A percentile compares a stretch with the other conserved stretches of the same genome.
Evolutionary conservation across 2,797 vertebrate genomes (phyloP).

Genomic region (Cygnus olor): DNA sequence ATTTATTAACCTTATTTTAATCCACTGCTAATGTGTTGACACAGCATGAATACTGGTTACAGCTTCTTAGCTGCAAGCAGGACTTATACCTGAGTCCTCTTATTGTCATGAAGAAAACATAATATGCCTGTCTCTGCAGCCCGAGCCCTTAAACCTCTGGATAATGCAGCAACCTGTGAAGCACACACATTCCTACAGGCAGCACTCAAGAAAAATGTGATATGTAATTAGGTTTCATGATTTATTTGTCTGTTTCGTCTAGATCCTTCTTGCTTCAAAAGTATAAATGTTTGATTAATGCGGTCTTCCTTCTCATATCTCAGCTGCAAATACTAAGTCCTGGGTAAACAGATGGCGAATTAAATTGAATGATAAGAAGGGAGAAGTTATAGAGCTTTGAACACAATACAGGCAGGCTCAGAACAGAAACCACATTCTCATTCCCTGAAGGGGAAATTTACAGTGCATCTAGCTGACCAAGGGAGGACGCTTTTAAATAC

Average conservation of each 20-base stretch:
- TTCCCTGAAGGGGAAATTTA: conserved; percentile 26
- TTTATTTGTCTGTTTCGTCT: conserved; percentile 60
- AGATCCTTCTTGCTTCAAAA: conserved; percentile 46
- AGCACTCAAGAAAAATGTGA: background rate
- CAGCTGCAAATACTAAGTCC: conserved; percentile 64
- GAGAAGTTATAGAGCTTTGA: conserved; percentile 51
- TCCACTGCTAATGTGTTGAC: background rate
- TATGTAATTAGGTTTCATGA: conserved; percentile 40
- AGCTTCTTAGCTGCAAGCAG: background rate
- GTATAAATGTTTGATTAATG: conserved; percentile 69
- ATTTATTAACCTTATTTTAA: conserved; percentile 6
- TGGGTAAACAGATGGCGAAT: conserved; percentile 56
- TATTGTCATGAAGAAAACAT: background rate
- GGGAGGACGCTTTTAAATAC: background rate
- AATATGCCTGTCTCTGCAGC: background rate
- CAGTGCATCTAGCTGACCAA: background rate
- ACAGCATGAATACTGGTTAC: background rate
- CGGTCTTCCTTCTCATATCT: conserved; percentile 60
- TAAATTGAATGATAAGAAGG: conserved; percentile 58
- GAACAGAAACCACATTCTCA: conserved; percentile 28
- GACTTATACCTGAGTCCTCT: background rate
- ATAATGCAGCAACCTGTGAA: background rate
- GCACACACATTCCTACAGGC: background rate
- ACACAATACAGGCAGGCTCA: conserved; percentile 4
- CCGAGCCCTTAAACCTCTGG: background rate